A percentile compares a stretch with the other conserved stretches of the same genome.
Evolutionary conservation across 2,797 vertebrate species (phyloP).

Genomic region (Garrulus glandarius): DNA sequence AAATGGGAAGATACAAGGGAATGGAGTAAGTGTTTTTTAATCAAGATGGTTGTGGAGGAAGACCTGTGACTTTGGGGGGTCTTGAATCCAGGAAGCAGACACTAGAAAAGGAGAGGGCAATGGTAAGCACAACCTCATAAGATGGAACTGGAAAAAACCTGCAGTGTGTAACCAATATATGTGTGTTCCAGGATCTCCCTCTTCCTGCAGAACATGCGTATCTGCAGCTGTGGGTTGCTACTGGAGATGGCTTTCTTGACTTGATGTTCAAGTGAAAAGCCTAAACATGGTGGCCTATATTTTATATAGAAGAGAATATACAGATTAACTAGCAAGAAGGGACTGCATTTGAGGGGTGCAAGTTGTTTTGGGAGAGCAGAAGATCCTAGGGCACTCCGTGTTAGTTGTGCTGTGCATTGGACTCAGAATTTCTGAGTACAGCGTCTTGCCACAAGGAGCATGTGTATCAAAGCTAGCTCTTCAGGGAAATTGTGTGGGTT

Average conservation of each 20-base stretch:
- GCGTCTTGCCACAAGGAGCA: background rate
- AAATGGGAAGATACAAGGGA: background rate
- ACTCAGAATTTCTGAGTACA: background rate
- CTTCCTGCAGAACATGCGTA: accelerated
- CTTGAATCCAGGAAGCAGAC: background rate
- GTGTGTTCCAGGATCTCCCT: background rate
- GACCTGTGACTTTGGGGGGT: background rate
- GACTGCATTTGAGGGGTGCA: background rate
- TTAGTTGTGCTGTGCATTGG: background rate
- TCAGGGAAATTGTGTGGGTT: background rate
- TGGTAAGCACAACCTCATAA: background rate
- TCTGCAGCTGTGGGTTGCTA: background rate
- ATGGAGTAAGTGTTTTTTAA: background rate
- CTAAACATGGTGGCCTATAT: background rate
- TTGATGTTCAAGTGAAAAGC: background rate
- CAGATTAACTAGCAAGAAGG: background rate
- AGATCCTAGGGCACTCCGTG: background rate
- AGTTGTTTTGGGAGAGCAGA: background rate
- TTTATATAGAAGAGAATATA: background rate
- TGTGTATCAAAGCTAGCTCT: background rate
- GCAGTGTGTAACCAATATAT: background rate
- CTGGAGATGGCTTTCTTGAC: background rate
- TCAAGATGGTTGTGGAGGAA: background rate
- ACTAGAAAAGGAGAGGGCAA: background rate
- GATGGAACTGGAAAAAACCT: background rate